Conservation (phyloP, 2,888 invertebrate species). For the Hartigia nigra region DNA sequence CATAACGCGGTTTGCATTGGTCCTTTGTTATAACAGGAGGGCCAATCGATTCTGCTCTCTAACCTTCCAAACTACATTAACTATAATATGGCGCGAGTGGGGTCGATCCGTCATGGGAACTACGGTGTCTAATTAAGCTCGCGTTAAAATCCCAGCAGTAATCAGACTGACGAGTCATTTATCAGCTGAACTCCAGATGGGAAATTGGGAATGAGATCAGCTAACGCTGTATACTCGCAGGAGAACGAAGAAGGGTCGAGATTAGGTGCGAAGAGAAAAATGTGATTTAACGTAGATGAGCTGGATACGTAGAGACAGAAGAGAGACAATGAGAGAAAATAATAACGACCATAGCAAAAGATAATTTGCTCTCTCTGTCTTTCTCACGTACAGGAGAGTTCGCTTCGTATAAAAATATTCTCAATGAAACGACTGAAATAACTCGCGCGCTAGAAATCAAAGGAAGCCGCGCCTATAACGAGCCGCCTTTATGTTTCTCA, state of each 20-base stretch:
- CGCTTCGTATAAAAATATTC: not conserved
- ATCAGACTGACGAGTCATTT: slow-evolving; percentile 48
- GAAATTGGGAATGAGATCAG: slow-evolving; percentile 43
- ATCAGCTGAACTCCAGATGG: slow-evolving; percentile 41
- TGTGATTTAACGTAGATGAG: not conserved
- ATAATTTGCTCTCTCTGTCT: not conserved
- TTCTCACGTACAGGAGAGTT: not conserved
- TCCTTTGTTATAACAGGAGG: not conserved
- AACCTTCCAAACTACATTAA: not conserved
- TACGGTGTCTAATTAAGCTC: slow-evolving; percentile 41
- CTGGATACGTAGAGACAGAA: not conserved
- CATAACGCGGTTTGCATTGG: not conserved
- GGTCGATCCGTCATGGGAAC: slow-evolving; percentile 47
- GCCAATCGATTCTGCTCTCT: not conserved
- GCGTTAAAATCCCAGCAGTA: slow-evolving; percentile 50
- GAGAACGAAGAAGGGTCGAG: not conserved
- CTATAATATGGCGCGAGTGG: not conserved
- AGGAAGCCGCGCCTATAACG: not conserved
- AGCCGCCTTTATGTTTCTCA: not conserved
- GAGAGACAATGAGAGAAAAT: not conserved
- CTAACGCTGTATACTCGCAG: not conserved
- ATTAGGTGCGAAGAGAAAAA: not conserved
- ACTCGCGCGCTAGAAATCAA: not conserved
- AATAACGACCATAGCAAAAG: not conserved
- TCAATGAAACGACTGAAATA: not conserved